Conservation (phyloP, 2,797 vertebrate genomes). For the Lithobates pipiens region DNA sequence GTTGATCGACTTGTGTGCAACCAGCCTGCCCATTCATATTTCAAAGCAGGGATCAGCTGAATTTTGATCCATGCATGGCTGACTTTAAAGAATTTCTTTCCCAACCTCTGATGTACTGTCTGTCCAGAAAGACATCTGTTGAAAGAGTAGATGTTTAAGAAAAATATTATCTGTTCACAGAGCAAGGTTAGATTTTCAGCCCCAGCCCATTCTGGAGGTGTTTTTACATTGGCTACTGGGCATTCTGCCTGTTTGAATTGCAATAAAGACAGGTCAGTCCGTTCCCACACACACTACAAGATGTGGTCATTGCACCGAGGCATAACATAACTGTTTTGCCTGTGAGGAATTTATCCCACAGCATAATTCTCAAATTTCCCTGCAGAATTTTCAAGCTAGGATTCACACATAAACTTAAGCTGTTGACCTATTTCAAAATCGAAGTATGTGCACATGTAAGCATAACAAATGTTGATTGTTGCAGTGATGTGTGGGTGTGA, state of each 20-base stretch:
- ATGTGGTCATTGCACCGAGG: not conserved
- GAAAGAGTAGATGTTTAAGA: not conserved
- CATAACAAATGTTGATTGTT: not conserved
- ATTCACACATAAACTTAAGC: not conserved
- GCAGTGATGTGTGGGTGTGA: no score
- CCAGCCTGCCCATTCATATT: no score
- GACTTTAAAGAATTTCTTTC: not conserved
- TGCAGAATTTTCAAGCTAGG: not conserved
- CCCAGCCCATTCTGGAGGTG: not conserved
- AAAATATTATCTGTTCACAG: conserved; percentile 3
- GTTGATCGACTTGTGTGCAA: no score
- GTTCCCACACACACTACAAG: not conserved
- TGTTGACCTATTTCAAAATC: not conserved
- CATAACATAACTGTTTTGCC: not conserved
- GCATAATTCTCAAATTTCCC: not conserved
- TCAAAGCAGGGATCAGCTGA: no score
- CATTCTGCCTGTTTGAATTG: not conserved
- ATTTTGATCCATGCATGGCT: no score
- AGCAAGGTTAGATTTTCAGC: conserved; percentile 5
- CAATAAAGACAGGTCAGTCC: not conserved
- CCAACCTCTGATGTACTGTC: not conserved
- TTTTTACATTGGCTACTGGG: not conserved
- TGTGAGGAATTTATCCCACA: not conserved
- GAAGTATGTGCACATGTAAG: not conserved
- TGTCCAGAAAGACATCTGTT: not conserved